These are phyloP conservation scores for Drosophila anceps DNA, from an alignment of 2,888 invertebrate species.

Conservation along the genomic window DNA sequence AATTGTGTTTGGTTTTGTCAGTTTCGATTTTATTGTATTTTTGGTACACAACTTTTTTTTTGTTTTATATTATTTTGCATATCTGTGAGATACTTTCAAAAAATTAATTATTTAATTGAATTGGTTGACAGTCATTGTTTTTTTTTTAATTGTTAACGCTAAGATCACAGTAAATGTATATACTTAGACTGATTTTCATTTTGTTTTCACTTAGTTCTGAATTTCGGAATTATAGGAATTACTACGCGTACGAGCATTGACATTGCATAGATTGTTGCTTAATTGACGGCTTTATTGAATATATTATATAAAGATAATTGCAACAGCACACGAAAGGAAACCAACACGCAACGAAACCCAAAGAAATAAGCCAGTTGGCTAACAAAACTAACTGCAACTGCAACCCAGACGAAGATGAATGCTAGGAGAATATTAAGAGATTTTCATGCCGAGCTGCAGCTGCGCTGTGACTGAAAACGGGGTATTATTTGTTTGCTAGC, in stretches of 20 bases:
- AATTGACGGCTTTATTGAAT: constrained; percentile 62
- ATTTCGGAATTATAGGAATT: constrained; percentile 15
- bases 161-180: constrained; percentile 52
- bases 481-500: constrained; percentile 42
- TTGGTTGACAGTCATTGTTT: constrained; percentile 42
- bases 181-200: constrained; percentile 27
- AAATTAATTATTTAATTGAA: constrained; percentile 29
- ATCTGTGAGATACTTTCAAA: constrained; percentile 33
- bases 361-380: neutral
- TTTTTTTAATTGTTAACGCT: constrained; percentile 30
- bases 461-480: constrained; percentile 34
- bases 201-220: constrained; percentile 23
- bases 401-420: constrained; percentile 13
- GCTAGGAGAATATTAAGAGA: constrained; percentile 22
- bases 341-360: constrained; percentile 21
- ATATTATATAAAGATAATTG: constrained; percentile 5
- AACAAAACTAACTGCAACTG: constrained; percentile 1
- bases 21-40: constrained; percentile 49
- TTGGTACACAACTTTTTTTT: constrained; percentile 6
- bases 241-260: constrained; percentile 14
- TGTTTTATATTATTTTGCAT: constrained; percentile 11
- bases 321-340: constrained; percentile 57
- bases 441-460: constrained; percentile 39
- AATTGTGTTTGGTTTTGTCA: constrained; percentile 35
- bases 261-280: constrained; percentile 58